Percentiles rank a stretch among this genome's conserved stretches.
phyloP scores from a whole-genome alignment of 1,140 invertebrate species.

The Episyrphus balteatus region DNA sequence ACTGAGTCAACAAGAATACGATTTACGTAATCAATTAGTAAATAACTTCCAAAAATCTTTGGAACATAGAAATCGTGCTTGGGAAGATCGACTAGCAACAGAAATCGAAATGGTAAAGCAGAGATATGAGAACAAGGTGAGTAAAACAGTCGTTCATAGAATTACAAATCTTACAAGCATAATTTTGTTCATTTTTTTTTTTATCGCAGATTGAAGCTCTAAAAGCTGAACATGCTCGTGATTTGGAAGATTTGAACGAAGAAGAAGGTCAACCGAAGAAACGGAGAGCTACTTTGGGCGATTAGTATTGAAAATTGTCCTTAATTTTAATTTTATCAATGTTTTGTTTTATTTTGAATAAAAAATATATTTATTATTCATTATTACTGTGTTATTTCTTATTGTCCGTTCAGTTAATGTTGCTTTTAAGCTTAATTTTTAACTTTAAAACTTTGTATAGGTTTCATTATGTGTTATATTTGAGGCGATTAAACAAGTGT shows the following conservation, averaged over 20 bases:
- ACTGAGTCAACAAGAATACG: slow-evolving; percentile 15
- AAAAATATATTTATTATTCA: no score
- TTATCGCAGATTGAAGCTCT: slow-evolving; percentile 12
- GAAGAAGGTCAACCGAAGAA: slow-evolving; percentile 3
- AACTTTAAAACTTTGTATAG: no score
- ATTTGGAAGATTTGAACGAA: slow-evolving; percentile 26
- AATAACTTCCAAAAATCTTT: slow-evolving; percentile 15
- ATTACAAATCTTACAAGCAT: background rate
- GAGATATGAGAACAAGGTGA: slow-evolving; percentile 22
- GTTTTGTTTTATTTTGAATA: no score
- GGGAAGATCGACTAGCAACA: slow-evolving; percentile 12
- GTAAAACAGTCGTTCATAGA: background rate
- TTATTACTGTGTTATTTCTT: no score
- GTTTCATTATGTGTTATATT: no score
- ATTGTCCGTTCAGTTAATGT: no score
- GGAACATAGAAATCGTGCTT: slow-evolving; percentile 8
- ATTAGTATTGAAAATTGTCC: no score
- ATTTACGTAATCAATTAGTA: slow-evolving; percentile 20
- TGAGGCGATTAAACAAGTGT: no score
- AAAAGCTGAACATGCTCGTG: slow-evolving; percentile 15
- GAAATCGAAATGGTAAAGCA: slow-evolving; percentile 11
- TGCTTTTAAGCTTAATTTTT: no score
- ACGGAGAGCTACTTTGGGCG: no score
- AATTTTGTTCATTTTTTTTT: background rate
- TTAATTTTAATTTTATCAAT: no score